These are phyloP conservation scores for Misgurnus mizolepis DNA, from an alignment of 2,113 vertebrate species.

Conservation along the genomic window DNA sequence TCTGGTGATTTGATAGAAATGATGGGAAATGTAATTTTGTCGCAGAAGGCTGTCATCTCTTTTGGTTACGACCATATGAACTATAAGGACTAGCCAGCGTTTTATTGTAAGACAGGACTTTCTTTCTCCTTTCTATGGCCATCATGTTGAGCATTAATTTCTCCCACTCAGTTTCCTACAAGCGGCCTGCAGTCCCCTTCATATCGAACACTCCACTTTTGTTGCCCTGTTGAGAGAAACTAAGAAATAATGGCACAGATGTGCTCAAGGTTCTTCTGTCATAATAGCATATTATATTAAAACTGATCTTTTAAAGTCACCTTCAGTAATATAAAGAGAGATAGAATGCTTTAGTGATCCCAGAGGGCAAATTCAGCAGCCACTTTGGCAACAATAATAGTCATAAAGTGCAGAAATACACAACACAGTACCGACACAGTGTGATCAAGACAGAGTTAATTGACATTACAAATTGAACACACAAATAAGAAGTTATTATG, in stretches of 20 bases:
- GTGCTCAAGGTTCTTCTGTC: not conserved
- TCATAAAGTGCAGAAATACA: no score
- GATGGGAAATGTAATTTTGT: no score
- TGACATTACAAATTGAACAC: slow-evolving; percentile 4
- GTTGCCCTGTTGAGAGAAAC: slow-evolving; percentile 1
- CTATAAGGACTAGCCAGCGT: no score
- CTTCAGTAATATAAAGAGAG: slow-evolving; percentile 13
- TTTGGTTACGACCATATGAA: no score
- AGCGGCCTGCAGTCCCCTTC: not conserved
- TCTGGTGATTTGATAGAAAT: no score
- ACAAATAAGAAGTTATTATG: slow-evolving; percentile 3
- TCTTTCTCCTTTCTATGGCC: no score
- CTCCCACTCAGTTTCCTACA: not conserved
- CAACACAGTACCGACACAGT: no score
- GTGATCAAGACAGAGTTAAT: slow-evolving; percentile 21
- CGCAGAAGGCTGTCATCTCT: no score
- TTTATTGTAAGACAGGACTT: no score
- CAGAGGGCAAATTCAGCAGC: no score
- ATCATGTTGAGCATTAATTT: not conserved
- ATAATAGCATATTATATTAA: slow-evolving; percentile 29
- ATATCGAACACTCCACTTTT: not conserved
- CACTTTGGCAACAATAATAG: no score
- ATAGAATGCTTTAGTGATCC: not conserved
- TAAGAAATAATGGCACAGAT: slow-evolving; percentile 3
- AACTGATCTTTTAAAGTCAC: slow-evolving; percentile 34